Evolutionary conservation across 2,888 invertebrate species (phyloP).

Genomic region (Lasioglossum villosulum): DNA sequence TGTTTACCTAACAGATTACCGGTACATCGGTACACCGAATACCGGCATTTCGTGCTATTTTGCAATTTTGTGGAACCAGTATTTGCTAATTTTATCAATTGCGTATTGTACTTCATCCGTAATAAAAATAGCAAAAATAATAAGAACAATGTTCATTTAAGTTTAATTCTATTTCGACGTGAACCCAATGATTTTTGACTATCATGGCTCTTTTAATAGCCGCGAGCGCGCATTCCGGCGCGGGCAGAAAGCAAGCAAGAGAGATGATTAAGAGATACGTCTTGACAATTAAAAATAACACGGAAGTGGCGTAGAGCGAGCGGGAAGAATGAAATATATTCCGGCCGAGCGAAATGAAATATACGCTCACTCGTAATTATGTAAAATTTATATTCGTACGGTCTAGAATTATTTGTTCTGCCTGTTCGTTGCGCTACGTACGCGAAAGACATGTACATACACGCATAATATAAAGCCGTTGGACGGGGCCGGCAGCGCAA

Average conservation of each 20-base stretch:
- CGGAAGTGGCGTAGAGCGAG: conserved; percentile 9
- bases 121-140: too few relatives aligned
- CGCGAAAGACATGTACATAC: background rate
- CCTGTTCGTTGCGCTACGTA: background rate
- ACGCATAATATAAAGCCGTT: background rate
- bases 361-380: conserved; percentile 47
- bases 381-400: conserved; percentile 27
- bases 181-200: conserved; percentile 26
- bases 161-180: background rate
- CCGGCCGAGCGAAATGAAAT: conserved; percentile 57
- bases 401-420: conserved; percentile 36
- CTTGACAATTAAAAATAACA: conserved; percentile 48
- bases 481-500: background rate
- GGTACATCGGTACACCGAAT: too few relatives aligned
- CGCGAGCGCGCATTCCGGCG: conserved; percentile 7
- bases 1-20: too few relatives aligned
- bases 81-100: too few relatives aligned
- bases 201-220: conserved; percentile 34
- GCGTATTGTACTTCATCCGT: too few relatives aligned
- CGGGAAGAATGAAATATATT: conserved; percentile 42
- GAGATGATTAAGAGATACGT: conserved; percentile 38
- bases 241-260: conserved; percentile 34
- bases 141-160: background rate
- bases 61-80: too few relatives aligned
- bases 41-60: too few relatives aligned